phyloP scores from a whole-genome alignment of 2,113 vertebrate genomes.

The Sclerurus mexicanus region DNA sequence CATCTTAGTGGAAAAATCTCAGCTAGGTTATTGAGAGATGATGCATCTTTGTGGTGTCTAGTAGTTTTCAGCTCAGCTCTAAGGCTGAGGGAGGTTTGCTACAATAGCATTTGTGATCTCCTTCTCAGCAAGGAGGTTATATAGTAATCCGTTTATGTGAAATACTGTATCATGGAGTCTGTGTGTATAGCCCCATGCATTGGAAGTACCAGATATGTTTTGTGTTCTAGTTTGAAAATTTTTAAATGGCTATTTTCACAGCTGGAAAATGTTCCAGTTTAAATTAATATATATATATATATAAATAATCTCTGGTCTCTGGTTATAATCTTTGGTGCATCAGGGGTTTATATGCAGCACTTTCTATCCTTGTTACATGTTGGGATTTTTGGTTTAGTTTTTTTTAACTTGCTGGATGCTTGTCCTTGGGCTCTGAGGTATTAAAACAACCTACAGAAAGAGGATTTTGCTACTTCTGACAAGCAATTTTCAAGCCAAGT shows the following conservation, averaged over 20 bases:
- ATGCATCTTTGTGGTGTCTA: constrained; percentile 76
- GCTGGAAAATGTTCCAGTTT: constrained; percentile 74
- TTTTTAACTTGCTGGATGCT: constrained; percentile 69
- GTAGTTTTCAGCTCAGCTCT: constrained; percentile 80
- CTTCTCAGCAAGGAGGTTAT: constrained; percentile 81
- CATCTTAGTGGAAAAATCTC: constrained; percentile 92
- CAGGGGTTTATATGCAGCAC: constrained; percentile 85
- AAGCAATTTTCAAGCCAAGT: constrained; percentile 66
- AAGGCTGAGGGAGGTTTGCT: constrained; percentile 85
- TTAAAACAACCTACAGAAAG: constrained; percentile 53
- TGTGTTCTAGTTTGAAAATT: constrained; percentile 60
- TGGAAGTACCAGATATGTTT: constrained; percentile 67
- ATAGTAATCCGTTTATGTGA: constrained; percentile 85
- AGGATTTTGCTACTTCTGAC: constrained; percentile 63
- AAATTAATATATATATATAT: constrained; percentile 70
- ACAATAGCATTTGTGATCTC: constrained; percentile 86
- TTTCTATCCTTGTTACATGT: constrained; percentile 78
- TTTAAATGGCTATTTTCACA: constrained; percentile 67
- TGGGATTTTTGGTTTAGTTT: not conserved
- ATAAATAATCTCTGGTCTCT: constrained; percentile 62
- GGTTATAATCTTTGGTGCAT: constrained; percentile 80
- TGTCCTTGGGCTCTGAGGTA: constrained; percentile 60
- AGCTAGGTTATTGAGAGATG: constrained; percentile 85
- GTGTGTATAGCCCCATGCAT: constrained; percentile 72
- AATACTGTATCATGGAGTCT: constrained; percentile 79